phyloP scores from a whole-genome alignment of 1,140 invertebrate genomes.

The Tetragnatha versicolor region DNA sequence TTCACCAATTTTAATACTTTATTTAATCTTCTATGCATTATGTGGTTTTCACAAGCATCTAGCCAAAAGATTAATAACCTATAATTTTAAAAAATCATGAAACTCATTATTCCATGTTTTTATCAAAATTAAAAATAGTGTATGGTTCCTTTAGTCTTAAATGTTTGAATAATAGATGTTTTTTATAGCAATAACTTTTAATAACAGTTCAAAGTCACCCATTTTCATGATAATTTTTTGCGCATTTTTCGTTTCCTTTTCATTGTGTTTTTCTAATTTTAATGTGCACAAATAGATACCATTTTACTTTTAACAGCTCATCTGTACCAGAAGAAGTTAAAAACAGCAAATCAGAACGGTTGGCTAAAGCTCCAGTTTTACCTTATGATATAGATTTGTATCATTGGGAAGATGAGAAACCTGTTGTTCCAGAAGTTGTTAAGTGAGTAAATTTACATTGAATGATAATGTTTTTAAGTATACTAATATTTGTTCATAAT shows the following conservation, averaged over 20 bases:
- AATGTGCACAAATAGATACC: not conserved
- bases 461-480: too few relatives aligned
- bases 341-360: conserved; percentile 61
- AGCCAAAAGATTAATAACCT: too few relatives aligned
- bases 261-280: not conserved
- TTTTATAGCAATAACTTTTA: too few relatives aligned
- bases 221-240: too few relatives aligned
- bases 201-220: too few relatives aligned
- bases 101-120: too few relatives aligned
- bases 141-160: too few relatives aligned
- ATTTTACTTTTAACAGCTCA: not conserved
- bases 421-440: conserved; percentile 62
- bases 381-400: conserved; percentile 67
- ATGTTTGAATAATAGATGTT: too few relatives aligned
- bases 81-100: too few relatives aligned
- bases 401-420: conserved; percentile 66
- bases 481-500: too few relatives aligned
- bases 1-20: not conserved
- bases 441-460: conserved; percentile 61
- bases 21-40: not conserved
- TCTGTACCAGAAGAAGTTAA: conserved; percentile 2
- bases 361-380: conserved; percentile 64
- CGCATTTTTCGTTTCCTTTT: too few relatives aligned
- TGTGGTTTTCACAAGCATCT: not conserved
- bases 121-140: too few relatives aligned